Conservation (phyloP, 2,113 vertebrate species). For the Trichomycterus rosablanca region DNA sequence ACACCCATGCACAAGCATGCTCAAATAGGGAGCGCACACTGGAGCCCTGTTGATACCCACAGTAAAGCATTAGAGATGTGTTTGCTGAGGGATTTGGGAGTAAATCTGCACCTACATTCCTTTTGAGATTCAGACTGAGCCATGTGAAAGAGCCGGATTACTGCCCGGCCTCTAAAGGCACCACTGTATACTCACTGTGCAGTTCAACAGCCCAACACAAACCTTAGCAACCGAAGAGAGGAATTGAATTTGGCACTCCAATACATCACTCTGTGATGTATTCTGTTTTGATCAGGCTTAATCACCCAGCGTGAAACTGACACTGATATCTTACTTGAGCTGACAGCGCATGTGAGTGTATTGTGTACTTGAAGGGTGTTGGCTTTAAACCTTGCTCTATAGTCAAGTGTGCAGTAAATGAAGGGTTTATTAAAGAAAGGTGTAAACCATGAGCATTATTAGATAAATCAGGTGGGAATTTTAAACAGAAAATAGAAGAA, state of each 20-base stretch:
- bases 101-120: slow-evolving; percentile 50
- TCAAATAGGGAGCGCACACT: slow-evolving; percentile 33
- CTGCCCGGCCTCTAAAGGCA: slow-evolving; percentile 39
- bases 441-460: slow-evolving; percentile 15
- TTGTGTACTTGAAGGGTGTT: slow-evolving; percentile 15
- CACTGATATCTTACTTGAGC: slow-evolving; percentile 35
- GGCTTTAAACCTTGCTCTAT: slow-evolving; percentile 15
- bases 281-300: slow-evolving; percentile 30
- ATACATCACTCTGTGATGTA: slow-evolving; percentile 25
- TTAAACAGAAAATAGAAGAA: no score
- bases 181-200: slow-evolving; percentile 42
- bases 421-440: slow-evolving; percentile 31
- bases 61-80: slow-evolving; percentile 31
- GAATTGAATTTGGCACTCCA: slow-evolving; percentile 28
- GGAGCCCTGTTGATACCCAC: slow-evolving; percentile 40
- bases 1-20: slow-evolving; percentile 8
- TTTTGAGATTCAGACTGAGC: slow-evolving; percentile 49
- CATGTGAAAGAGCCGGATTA: slow-evolving; percentile 45
- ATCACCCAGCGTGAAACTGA: slow-evolving; percentile 31
- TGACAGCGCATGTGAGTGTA: slow-evolving; percentile 13
- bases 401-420: slow-evolving; percentile 18
- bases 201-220: slow-evolving; percentile 34
- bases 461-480: slow-evolving; percentile 7
- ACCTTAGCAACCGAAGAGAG: slow-evolving; percentile 19
- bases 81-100: slow-evolving; percentile 48